These are phyloP conservation scores for Acanthococcus lagerstroemiae DNA, from an alignment of 2,888 invertebrate genomes.

Conservation along the genomic window DNA sequence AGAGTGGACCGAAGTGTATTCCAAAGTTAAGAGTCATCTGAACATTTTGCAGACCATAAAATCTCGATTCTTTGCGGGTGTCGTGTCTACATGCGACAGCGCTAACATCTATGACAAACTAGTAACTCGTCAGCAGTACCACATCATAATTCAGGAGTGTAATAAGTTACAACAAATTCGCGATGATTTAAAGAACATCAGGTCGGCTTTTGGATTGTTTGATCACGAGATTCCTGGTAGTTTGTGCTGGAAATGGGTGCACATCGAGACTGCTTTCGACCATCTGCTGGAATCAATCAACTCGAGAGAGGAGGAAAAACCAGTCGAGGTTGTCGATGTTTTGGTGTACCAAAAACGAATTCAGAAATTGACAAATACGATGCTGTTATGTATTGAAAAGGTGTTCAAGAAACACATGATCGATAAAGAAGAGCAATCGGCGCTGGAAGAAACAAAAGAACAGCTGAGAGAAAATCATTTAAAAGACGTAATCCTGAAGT, in stretches of 20 bases:
- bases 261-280: background rate
- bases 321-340: conserved; percentile 25
- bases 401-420: conserved; percentile 47
- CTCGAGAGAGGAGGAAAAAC: conserved; percentile 37
- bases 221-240: no score
- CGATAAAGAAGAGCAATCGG: conserved; percentile 42
- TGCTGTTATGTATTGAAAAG: conserved; percentile 51
- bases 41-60: background rate
- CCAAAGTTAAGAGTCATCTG: background rate
- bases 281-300: background rate
- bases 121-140: background rate
- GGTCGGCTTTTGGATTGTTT: background rate
- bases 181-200: background rate
- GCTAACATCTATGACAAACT: conserved; percentile 6
- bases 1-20: background rate
- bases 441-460: conserved; percentile 41
- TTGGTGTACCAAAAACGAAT: conserved; percentile 39
- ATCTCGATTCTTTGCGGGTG: background rate
- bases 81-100: background rate
- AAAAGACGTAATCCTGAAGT: conserved; percentile 54
- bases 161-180: background rate
- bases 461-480: conserved; percentile 54
- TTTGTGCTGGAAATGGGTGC: no score
- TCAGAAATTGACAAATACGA: conserved; percentile 46
- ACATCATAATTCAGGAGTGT: background rate